These are phyloP conservation scores for Oreohelix idahoensis DNA, from an alignment of 1,140 invertebrate genomes.

Conservation along the genomic window DNA sequence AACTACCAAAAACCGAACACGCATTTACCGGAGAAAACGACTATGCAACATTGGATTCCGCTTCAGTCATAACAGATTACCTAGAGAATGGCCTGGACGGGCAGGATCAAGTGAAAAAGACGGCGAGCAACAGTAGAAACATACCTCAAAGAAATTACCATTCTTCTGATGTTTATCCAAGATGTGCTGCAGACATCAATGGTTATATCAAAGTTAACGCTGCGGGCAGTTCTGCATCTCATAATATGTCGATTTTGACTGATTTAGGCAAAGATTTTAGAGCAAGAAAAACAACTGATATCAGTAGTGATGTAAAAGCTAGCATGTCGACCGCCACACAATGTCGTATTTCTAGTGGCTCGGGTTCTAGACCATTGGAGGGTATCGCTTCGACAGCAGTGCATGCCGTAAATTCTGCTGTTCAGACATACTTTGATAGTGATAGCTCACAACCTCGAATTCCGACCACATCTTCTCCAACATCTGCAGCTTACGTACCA, in stretches of 20 bases:
- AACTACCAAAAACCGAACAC: neutral
- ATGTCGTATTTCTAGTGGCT: neutral
- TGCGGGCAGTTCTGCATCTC: neutral
- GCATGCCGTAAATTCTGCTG: neutral
- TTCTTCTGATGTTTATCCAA: neutral
- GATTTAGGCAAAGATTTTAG: too few species aligned
- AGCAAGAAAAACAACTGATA: too few species aligned
- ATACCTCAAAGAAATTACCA: neutral
- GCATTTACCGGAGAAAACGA: neutral
- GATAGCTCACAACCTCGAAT: too few species aligned
- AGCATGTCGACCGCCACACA: neutral
- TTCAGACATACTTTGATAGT: slow-evolving; percentile 11
- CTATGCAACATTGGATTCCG: slow-evolving; percentile 15
- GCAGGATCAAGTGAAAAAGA: neutral
- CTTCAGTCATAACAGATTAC: slow-evolving; percentile 16
- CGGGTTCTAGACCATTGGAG: neutral
- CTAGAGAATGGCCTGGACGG: neutral
- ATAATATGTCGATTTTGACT: too few species aligned
- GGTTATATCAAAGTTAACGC: too few species aligned
- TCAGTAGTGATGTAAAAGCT: neutral
- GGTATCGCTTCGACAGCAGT: neutral
- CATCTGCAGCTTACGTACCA: neutral
- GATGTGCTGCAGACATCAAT: neutral
- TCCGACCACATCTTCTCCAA: neutral
- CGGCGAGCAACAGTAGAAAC: neutral